Percentiles rank a stretch among this genome's conserved stretches.
phyloP scores from a whole-genome alignment of 2,888 invertebrate species.

The Tetranychus truncatus region DNA sequence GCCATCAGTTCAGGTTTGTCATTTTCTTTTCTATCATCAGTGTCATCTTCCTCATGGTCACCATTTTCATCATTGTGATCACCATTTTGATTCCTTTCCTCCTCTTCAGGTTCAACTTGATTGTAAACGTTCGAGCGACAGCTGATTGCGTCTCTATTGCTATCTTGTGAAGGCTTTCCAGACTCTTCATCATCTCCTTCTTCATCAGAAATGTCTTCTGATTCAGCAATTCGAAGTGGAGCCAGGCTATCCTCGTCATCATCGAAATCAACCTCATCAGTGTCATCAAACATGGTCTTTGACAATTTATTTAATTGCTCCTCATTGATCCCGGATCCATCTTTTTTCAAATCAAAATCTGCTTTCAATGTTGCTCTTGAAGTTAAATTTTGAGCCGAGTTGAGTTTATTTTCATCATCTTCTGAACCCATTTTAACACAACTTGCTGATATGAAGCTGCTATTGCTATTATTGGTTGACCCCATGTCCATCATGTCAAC shows the following conservation, averaged over 20 bases:
- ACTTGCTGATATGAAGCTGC: neutral
- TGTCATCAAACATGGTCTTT: neutral
- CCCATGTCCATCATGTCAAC: neutral
- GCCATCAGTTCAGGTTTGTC: neutral
- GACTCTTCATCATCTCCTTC: slow-evolving; percentile 5
- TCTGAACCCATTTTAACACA: too few relatives aligned
- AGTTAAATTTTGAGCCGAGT: neutral
- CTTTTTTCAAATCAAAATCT: neutral
- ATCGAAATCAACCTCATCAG: neutral
- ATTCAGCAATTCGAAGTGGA: slow-evolving; percentile 15
- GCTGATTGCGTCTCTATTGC: neutral
- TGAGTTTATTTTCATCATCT: too few relatives aligned
- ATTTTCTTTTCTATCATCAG: neutral
- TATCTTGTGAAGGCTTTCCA: neutral
- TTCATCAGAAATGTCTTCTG: slow-evolving; percentile 5
- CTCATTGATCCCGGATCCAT: neutral
- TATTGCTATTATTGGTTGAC: neutral
- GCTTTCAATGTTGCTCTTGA: neutral
- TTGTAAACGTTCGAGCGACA: neutral
- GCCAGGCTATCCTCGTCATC: slow-evolving; percentile 13
- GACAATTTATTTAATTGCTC: neutral
- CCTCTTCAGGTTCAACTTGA: neutral
- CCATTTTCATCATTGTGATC: neutral
- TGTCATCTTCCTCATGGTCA: neutral
- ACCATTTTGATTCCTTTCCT: neutral